Conservation (phyloP, 2,888 invertebrate genomes). For the Phytoseiulus persimilis region DNA sequence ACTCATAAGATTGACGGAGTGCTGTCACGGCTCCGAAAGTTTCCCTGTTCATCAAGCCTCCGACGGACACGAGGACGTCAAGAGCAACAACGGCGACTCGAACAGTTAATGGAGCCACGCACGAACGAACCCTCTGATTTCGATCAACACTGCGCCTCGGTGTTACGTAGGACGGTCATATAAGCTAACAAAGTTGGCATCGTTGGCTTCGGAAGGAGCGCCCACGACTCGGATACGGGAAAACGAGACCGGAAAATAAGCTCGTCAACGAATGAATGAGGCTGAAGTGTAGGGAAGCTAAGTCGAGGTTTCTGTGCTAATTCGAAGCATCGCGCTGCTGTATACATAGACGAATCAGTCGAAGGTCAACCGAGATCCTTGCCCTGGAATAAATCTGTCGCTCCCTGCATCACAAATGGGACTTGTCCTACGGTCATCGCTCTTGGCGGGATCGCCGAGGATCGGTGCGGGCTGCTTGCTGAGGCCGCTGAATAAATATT, state of each 20-base stretch:
- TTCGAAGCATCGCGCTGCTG: too few relatives aligned
- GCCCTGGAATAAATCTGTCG: neutral
- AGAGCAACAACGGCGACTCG: neutral
- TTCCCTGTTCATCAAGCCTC: neutral
- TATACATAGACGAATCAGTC: neutral
- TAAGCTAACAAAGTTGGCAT: neutral
- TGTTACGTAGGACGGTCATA: neutral
- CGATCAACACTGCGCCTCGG: neutral
- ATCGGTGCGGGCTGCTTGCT: neutral
- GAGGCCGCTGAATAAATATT: neutral
- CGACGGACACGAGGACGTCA: too few relatives aligned
- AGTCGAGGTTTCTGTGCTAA: too few relatives aligned
- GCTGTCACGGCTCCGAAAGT: neutral
- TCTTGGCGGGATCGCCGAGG: neutral
- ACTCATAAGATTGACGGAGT: neutral
- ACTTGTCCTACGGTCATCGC: neutral
- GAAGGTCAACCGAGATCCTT: neutral
- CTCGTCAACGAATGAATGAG: too few relatives aligned
- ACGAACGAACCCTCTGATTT: neutral
- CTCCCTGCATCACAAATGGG: neutral
- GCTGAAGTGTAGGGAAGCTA: too few relatives aligned
- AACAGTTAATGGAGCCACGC: neutral
- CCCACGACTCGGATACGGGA: neutral
- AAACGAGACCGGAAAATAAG: neutral
- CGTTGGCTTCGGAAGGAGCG: neutral